Base-by-base conservation (phyloP, 2,797 vertebrate genomes). In the Danio kyathit region DNA sequence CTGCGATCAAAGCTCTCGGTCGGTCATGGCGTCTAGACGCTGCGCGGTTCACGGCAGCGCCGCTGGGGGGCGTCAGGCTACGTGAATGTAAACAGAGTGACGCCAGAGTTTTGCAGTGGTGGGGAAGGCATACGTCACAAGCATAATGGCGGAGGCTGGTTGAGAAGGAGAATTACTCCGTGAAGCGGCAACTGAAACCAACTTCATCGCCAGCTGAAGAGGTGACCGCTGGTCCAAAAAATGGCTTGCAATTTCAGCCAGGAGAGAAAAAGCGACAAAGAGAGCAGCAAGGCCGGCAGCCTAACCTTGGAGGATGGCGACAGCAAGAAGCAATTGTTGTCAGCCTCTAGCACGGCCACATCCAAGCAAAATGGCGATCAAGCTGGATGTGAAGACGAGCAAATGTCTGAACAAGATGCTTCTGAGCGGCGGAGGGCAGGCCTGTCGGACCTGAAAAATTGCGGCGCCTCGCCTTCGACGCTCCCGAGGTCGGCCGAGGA, bases 301-400 rank as follows among this genome's bases (percentile, higher is more conserved):
- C 81, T 76, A 41, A 86, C 88, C 79, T 76, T 86, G 81, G 90
- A 92, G 80, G 89, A 90, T 19, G 88, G 87, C 87, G 91, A 92
- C 77, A 84, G 89, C 87, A 90, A 79, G 88, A 94, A 90, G 89
- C 93, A 91, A 88, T 88, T 82, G 83, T 83, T 83, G 85, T 87
- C 93, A 88, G 82, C 88, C 91, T 89, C 92, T 90, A 91, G 90
- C 92, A 92, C 93, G 92, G 91, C 93, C 91, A 91, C 91, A 89
- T 90, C 91, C 91, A 94, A 93, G 91, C 94, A 95, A 95, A 94
- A 95, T 95, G 94, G 94, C 94, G 94, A 94, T 92, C 94, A 92
- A 89, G 89, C 92, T 93, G 93, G 91, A 93, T 92, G 91, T 91
- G 92, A 93, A 92, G 94, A 93, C 91, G 65, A 90, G 90, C 92